phyloP scores from a whole-genome alignment of 92 coral and sea anemone genomes.

The Paragorgia papillata region DNA sequence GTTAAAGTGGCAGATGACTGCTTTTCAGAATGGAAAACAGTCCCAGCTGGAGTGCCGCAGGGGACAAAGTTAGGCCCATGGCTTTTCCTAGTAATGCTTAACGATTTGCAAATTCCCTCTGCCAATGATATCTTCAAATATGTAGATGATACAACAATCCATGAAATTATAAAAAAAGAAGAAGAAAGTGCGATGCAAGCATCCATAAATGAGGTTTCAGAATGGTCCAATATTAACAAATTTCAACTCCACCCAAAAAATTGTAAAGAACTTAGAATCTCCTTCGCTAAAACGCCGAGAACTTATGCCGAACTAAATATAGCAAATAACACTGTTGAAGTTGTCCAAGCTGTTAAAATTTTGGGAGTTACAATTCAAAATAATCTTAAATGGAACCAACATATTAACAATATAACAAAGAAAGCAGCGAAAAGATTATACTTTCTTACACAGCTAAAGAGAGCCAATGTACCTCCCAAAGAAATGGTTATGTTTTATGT shows the following conservation, averaged over 20 bases:
- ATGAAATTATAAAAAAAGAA: slow-evolving; percentile 11
- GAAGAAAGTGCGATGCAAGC: neutral
- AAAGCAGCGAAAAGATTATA: slow-evolving; percentile 25
- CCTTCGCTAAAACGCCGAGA: neutral
- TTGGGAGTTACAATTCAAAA: slow-evolving; percentile 19
- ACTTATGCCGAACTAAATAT: neutral
- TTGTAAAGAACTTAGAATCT: slow-evolving; percentile 38
- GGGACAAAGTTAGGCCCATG: slow-evolving; percentile 44
- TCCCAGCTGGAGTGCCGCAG: slow-evolving; percentile 49
- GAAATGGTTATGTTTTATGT: neutral
- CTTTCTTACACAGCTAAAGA: slow-evolving; percentile 6
- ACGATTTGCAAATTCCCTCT: slow-evolving; percentile 23
- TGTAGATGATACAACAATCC: slow-evolving; percentile 34
- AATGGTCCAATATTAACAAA: slow-evolving; percentile 16
- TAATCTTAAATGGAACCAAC: slow-evolving; percentile 19
- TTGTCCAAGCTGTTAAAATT: slow-evolving; percentile 2
- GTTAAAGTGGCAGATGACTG: slow-evolving; percentile 40
- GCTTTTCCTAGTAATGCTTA: slow-evolving; percentile 46
- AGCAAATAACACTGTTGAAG: neutral
- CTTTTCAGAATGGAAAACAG: slow-evolving; percentile 40
- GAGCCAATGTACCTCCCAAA: neutral
- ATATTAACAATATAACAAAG: slow-evolving; percentile 7
- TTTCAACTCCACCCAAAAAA: slow-evolving; percentile 31
- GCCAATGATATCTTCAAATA: slow-evolving; percentile 20
- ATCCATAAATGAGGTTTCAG: slow-evolving; percentile 16